Conservation (phyloP, 2,888 invertebrate genomes). For the Melipona bicolor region DNA sequence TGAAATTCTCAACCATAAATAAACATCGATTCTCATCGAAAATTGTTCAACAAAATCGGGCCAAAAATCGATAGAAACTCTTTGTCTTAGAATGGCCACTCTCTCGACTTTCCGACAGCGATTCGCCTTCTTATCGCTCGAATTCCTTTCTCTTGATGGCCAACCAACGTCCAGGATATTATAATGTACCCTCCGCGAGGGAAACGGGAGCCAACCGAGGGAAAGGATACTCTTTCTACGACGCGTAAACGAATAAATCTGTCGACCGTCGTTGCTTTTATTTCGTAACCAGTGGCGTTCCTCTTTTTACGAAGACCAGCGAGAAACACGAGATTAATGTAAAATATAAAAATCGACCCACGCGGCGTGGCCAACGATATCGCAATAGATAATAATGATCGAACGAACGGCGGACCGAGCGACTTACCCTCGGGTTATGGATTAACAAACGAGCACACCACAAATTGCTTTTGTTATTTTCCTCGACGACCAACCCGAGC, state of each 20-base stretch:
- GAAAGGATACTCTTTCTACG: constrained; percentile 2
- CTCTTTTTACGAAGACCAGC: not conserved
- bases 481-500: not conserved
- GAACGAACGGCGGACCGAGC: not conserved
- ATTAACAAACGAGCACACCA: not conserved
- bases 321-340: constrained; percentile 41
- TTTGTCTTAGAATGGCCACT: constrained; percentile 5
- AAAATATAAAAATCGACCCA: constrained; percentile 21
- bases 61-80: not conserved
- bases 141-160: not conserved
- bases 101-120: not conserved
- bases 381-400: constrained; percentile 31
- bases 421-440: not conserved
- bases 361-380: not conserved
- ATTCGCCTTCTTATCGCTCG: not conserved
- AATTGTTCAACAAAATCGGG: not conserved
- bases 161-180: constrained; percentile 4
- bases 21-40: not conserved
- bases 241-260: constrained; percentile 47
- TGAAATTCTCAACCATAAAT: not conserved
- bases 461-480: not conserved
- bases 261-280: constrained; percentile 11
- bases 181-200: not conserved
- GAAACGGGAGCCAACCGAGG: constrained; percentile 18
- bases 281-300: not conserved